Conservation (phyloP, 2,888 invertebrate genomes). For the Parnassius mnemosyne region DNA sequence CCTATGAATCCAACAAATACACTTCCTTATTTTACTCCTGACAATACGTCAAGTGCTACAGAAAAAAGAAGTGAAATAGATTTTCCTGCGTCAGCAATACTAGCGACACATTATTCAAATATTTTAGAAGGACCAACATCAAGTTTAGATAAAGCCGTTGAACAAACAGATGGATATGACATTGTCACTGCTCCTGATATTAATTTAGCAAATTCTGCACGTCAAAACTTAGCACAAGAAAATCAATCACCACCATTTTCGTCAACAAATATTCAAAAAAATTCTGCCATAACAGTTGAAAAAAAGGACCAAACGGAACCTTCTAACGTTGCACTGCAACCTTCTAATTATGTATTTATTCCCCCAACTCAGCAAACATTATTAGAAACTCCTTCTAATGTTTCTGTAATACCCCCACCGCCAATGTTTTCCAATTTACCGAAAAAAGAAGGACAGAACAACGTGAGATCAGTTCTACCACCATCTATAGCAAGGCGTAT, state of each 20-base stretch:
- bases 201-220: slow-evolving; percentile 28
- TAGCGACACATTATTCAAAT: background rate
- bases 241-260: slow-evolving; percentile 7
- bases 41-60: background rate
- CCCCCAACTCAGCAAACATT: slow-evolving; percentile 3
- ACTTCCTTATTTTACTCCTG: slow-evolving; percentile 37
- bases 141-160: background rate
- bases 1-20: slow-evolving; percentile 18
- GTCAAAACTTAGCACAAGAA: background rate
- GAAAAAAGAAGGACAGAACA: slow-evolving; percentile 41
- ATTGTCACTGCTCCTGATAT: background rate
- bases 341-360: slow-evolving; percentile 24
- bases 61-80: background rate
- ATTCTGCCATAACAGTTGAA: background rate
- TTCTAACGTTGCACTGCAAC: slow-evolving; percentile 11
- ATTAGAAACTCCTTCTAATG: slow-evolving; percentile 25
- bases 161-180: background rate
- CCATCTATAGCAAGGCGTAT: slow-evolving; percentile 70
- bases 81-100: background rate
- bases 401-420: slow-evolving; percentile 63
- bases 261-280: background rate
- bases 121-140: background rate
- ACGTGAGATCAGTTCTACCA: slow-evolving; percentile 58
- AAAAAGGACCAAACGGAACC: background rate
- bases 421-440: slow-evolving; percentile 63